phyloP scores from a whole-genome alignment of 1,140 invertebrate genomes.

The Bilobella aurantiaca region DNA sequence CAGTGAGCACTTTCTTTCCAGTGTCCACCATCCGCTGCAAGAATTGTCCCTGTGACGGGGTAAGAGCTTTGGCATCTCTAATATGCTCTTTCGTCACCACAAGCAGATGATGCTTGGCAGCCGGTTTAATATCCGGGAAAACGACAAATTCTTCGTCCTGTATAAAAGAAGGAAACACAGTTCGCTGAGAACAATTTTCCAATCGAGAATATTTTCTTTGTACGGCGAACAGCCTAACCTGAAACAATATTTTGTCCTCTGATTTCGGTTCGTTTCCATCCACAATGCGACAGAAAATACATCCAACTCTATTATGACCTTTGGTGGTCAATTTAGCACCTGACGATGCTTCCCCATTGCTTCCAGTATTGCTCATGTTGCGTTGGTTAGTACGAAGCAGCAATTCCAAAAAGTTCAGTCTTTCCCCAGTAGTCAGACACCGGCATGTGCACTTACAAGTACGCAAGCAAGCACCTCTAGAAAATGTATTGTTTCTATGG shows the following conservation, averaged over 20 bases:
- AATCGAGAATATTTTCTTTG: background rate
- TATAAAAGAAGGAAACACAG: constrained; percentile 38
- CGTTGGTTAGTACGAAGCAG: background rate
- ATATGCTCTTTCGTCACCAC: constrained; percentile 68
- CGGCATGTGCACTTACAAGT: background rate
- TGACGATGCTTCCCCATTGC: no score
- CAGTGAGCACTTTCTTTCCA: constrained; percentile 46
- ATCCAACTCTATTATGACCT: constrained; percentile 36
- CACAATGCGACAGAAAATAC: constrained; percentile 62
- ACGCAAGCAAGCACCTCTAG: background rate
- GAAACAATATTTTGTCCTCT: background rate
- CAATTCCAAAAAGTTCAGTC: no score
- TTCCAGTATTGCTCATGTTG: no score
- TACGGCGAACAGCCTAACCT: background rate
- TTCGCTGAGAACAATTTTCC: constrained; percentile 10
- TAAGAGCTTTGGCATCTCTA: constrained; percentile 56
- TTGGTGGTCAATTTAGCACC: background rate
- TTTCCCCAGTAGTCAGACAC: background rate
- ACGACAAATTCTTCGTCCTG: constrained; percentile 67
- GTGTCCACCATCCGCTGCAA: constrained; percentile 53
- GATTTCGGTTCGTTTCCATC: constrained; percentile 44
- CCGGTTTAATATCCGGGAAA: constrained; percentile 75
- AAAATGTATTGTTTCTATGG: no score
- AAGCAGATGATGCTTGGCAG: constrained; percentile 66
- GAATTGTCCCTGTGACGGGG: constrained; percentile 52